Conservation (phyloP, 2,888 invertebrate genomes). For the Rhagium mordax region DNA sequence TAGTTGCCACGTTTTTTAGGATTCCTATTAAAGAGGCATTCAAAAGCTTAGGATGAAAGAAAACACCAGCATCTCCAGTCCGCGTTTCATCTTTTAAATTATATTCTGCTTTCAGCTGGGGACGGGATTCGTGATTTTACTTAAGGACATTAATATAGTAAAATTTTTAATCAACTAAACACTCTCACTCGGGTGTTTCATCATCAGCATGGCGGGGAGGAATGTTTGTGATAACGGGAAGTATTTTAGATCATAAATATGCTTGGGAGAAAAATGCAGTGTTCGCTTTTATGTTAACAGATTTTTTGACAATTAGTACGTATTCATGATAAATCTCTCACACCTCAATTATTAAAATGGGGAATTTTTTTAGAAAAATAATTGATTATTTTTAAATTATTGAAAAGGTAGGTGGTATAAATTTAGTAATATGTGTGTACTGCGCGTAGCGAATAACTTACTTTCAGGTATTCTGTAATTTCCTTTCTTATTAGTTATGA, state of each 20-base stretch:
- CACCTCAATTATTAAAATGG: too few species aligned
- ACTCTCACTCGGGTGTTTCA: neutral
- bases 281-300: too few species aligned
- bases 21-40: constrained; percentile 6
- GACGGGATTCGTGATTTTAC: neutral
- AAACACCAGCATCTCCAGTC: neutral
- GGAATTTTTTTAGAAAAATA: too few species aligned
- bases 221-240: neutral
- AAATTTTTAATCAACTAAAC: constrained; percentile 3
- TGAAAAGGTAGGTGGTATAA: too few species aligned
- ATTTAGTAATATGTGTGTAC: too few species aligned
- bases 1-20: constrained; percentile 2
- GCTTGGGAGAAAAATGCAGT: neutral
- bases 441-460: too few species aligned
- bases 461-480: too few species aligned
- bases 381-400: too few species aligned
- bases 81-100: neutral
- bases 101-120: neutral
- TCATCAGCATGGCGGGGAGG: neutral
- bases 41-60: neutral
- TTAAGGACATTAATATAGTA: neutral
- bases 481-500: too few species aligned
- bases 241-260: neutral
- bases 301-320: too few species aligned
- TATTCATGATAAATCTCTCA: too few species aligned